These are phyloP conservation scores for Hirudo medicinalis DNA, from an alignment of 1,140 invertebrate species.

Conservation along the genomic window DNA sequence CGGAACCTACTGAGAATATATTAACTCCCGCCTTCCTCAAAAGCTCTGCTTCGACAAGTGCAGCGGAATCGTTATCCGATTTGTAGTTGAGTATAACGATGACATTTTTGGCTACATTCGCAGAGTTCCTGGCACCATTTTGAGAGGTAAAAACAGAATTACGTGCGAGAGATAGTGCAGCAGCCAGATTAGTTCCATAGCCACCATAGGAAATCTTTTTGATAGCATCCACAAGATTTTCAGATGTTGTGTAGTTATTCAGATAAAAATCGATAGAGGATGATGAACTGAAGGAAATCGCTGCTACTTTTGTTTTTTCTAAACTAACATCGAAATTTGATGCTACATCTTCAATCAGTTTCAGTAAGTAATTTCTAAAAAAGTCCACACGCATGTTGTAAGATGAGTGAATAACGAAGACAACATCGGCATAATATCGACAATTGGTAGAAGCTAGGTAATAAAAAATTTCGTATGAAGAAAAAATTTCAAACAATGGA, in stretches of 20 bases:
- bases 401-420: slow-evolving; percentile 6
- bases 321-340: slow-evolving; percentile 16
- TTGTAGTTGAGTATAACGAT: slow-evolving; percentile 18
- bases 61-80: slow-evolving; percentile 13
- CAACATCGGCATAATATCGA: not conserved
- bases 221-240: not conserved
- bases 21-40: slow-evolving; percentile 27
- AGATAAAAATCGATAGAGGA: slow-evolving; percentile 19
- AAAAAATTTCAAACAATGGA: not conserved
- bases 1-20: slow-evolving; percentile 26
- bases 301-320: slow-evolving; percentile 10
- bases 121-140: slow-evolving; percentile 15
- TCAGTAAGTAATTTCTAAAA: slow-evolving; percentile 4
- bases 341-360: not conserved
- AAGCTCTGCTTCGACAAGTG: slow-evolving; percentile 20
- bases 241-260: slow-evolving; percentile 15
- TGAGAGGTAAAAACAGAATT: slow-evolving; percentile 15
- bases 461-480: not conserved
- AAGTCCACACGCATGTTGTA: slow-evolving; percentile 10
- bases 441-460: not conserved
- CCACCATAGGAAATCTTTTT: slow-evolving; percentile 11
- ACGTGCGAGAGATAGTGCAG: slow-evolving; percentile 17
- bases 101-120: slow-evolving; percentile 11
- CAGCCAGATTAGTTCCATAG: slow-evolving; percentile 14
- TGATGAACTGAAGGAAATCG: slow-evolving; percentile 12